These are phyloP conservation scores for Parthenolecanium corni DNA, from an alignment of 2,888 invertebrate genomes.

Conservation along the genomic window DNA sequence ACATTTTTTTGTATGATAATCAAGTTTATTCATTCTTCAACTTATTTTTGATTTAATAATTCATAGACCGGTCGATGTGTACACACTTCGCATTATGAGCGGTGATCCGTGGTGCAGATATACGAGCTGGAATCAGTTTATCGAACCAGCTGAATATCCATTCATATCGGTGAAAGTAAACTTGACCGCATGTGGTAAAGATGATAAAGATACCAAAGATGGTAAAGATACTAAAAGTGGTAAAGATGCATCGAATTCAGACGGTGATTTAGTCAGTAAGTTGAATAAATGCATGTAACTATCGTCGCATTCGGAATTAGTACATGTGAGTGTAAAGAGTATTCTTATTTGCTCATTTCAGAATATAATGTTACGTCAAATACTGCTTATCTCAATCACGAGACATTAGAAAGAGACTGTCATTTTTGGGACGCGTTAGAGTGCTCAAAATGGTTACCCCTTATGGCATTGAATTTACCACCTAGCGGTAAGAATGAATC, in stretches of 20 bases:
- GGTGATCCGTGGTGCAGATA: slow-evolving; percentile 19
- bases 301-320: background rate
- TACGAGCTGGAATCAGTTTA: slow-evolving; percentile 14
- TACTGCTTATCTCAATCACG: slow-evolving; percentile 63
- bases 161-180: slow-evolving; percentile 5
- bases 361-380: slow-evolving; percentile 66
- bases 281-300: background rate
- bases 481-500: background rate
- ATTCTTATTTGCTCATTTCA: slow-evolving; percentile 38
- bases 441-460: slow-evolving; percentile 68
- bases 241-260: slow-evolving; percentile 1
- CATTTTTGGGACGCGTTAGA: slow-evolving; percentile 71
- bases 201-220: too few relatives aligned
- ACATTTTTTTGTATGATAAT: too few relatives aligned
- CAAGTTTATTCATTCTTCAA: background rate
- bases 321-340: background rate
- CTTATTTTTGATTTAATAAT: background rate
- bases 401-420: slow-evolving; percentile 60
- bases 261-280: slow-evolving; percentile 5
- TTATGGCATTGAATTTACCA: background rate
- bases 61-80: background rate
- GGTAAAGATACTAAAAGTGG: too few relatives aligned
- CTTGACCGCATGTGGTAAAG: background rate
- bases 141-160: slow-evolving; percentile 1
- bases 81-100: background rate